phyloP scores from a whole-genome alignment of 1,140 invertebrate species.

The Neodiprion fabricii region DNA sequence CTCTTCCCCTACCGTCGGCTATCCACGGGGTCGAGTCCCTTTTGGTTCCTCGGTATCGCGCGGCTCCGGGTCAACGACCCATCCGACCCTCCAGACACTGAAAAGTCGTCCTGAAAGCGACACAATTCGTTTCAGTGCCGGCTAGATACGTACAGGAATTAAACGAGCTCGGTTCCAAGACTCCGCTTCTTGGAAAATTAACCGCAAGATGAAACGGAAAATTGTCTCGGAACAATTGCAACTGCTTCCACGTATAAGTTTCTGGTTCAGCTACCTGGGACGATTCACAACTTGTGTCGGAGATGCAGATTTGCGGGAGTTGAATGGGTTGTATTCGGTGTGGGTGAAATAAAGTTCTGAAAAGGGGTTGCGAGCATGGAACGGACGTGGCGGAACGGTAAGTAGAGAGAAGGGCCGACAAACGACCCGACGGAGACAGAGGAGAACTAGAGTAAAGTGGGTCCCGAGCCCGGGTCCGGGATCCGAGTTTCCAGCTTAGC shows the following conservation, averaged over 20 bases:
- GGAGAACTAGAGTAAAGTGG: background rate
- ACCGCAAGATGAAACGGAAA: no score
- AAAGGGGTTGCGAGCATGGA: background rate
- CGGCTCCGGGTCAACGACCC: background rate
- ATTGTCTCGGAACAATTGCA: no score
- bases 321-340: background rate
- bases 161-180: background rate
- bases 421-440: constrained; percentile 4
- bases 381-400: background rate
- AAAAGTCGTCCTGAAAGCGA: background rate
- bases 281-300: background rate
- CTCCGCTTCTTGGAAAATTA: background rate
- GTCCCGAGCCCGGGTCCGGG: background rate
- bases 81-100: background rate
- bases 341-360: background rate
- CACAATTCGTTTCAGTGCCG: background rate
- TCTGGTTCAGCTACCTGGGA: background rate
- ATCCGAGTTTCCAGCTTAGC: background rate
- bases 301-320: background rate
- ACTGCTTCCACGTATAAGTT: background rate
- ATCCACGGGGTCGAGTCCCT: background rate
- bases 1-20: no score
- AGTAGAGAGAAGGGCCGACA: constrained; percentile 3
- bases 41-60: background rate
- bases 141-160: background rate